These are phyloP conservation scores for Apodemia hepburni DNA, from an alignment of 2,888 invertebrate genomes.

Conservation along the genomic window DNA sequence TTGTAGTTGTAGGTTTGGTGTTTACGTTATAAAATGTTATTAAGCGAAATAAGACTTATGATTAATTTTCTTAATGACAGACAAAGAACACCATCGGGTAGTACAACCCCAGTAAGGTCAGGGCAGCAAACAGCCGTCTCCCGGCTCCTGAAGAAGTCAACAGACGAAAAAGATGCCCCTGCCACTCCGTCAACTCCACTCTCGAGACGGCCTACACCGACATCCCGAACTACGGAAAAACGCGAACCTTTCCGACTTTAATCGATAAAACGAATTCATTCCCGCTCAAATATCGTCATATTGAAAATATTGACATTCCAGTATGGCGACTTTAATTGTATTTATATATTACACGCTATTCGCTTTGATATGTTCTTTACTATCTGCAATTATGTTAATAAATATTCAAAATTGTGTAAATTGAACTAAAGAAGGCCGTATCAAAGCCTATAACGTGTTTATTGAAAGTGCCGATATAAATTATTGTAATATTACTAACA, in stretches of 20 bases:
- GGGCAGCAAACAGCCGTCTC: constrained; percentile 82
- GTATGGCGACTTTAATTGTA: constrained; percentile 26
- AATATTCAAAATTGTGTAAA: constrained; percentile 26
- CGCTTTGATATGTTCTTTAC: constrained; percentile 43
- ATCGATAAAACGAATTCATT: constrained; percentile 42
- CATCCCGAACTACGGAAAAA: constrained; percentile 71
- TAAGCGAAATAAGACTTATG: constrained; percentile 27
- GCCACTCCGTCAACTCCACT: constrained; percentile 64
- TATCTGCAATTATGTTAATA: constrained; percentile 36
- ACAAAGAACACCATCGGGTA: constrained; percentile 88
- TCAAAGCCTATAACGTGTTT: constrained; percentile 45
- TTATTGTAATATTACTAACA: constrained; percentile 58
- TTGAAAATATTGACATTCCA: constrained; percentile 23
- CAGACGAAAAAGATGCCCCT: constrained; percentile 84
- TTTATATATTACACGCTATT: constrained; percentile 43
- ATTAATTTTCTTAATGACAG: constrained; percentile 51
- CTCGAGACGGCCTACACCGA: constrained; percentile 61
- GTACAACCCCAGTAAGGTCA: constrained; percentile 85
- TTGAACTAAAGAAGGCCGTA: constrained; percentile 28
- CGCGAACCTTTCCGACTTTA: constrained; percentile 89
- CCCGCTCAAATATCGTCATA: constrained; percentile 30
- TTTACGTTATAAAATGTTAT: constrained; percentile 30
- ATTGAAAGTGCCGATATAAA: constrained; percentile 51
- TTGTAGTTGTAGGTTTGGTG: constrained; percentile 30
- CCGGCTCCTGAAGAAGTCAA: constrained; percentile 82